Base-by-base conservation (phyloP, 2,113 vertebrate species). In the Bujurquina vittata region DNA sequence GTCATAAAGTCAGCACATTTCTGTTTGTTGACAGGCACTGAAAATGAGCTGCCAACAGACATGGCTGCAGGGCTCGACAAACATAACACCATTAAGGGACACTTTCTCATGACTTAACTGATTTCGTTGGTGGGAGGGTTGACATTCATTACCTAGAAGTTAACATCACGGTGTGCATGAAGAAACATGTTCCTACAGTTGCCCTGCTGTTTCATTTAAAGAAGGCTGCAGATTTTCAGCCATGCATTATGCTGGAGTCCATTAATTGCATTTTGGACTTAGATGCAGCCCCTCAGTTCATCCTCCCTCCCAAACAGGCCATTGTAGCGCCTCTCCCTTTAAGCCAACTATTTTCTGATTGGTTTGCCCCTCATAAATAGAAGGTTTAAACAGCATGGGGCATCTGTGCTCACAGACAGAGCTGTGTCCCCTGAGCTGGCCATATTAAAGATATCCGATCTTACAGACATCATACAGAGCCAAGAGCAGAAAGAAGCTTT, bases 31-130 rank as follows among this genome's bases (percentile, higher is more conserved):
- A 77, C 56, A 54, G 57, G 17, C 35, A 5, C 33, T 29, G 35
- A 77, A n/a, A 83, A 52, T 10, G 75, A 79, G 67, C 22, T 55
- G 80, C 65, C 52, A 79, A 81, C 79, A 90, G 88, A 84, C 78
- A 61, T n/a, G 59, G 33, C 87, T 81, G 80, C 75, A 63, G 81
- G 84, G 87, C 77, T n/a, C 8, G 5, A 17, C 69, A 26, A 83
- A 84, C 37, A 56, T 58, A 62, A 83, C 56, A 60, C 43, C 61
- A 82, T 65, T 18, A 55, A 20, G 5, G n/a, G 49, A 10, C 26
- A 6, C 22, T 58, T 80, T 82, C 55, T 59, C 83, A 55, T 72
- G 75, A 89, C 60, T 55, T 35, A 60, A 75, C 79, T 81, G 77
- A 74, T 40, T 74, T 35, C n/a, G 4, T 46, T 7, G 43, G 33